Evolutionary conservation across 2,888 invertebrate species (phyloP), one percentile per base, ranked within the genome.

Genomic region (Dysmachus trigonus): DNA sequence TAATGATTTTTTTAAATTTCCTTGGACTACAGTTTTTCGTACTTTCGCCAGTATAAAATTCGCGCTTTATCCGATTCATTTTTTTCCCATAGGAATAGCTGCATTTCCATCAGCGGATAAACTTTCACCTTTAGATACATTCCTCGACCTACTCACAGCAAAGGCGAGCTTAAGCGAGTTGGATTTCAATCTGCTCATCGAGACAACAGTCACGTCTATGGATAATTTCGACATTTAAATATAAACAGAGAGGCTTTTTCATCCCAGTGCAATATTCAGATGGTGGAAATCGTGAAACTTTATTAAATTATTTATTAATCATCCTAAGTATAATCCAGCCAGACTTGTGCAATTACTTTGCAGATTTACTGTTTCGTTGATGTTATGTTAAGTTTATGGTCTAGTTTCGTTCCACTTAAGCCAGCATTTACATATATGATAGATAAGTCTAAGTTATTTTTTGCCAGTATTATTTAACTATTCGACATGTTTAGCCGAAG

Each of bases 111-210:
- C 95, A 1, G 95, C 94, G 38, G 96, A 96, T 90, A 94, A 91
- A 95, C 85, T 93, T 94, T 96, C 97, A 6, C 96, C 97, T 0
- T 92, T 97, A 88, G 97, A 97, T 90, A 97, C 97, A 5, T 97
- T 97, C 91, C 93, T 97, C 87, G 96, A 97, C 91, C 93, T 97
- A 86, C 93, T 97, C 71, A 97, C 97, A 0, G 97, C 97, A 7
- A 97, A 97, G 93, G 97, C 97, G 15, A 97, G 96, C 90, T 94
- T 97, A 87, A 95, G 96, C 87, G 97, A 97, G 90, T 92, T 97
- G 89, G 97, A 97, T 92, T 96, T 97, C 91, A 96, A 96, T 89
- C 93, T 97, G 87, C 93, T 97, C 74, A 96, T 97, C 89, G 97
- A 97, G 92, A 96, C 97, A 15, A 97, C 97, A 31, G 89, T 92